Conservation (phyloP, 1,140 invertebrate species). For the Lasaia peninsularis region DNA sequence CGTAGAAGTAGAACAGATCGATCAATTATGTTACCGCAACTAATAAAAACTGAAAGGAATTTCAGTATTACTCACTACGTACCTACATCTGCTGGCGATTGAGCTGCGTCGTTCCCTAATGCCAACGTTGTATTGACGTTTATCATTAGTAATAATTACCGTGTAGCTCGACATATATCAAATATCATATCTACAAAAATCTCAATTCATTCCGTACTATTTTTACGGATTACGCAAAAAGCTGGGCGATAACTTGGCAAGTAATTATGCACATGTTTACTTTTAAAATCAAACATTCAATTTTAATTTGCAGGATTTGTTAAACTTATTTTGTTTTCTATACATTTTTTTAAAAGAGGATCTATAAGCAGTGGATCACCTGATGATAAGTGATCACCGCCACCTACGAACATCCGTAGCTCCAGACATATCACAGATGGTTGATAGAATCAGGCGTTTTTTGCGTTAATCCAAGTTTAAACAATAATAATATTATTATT, state of each 20-base stretch:
- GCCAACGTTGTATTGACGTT: conserved; percentile 7
- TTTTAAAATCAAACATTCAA: neutral
- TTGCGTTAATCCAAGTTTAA: no score
- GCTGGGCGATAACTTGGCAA: neutral
- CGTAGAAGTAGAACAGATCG: conserved; percentile 42
- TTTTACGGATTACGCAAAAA: conserved; percentile 5
- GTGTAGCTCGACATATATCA: conserved; percentile 12
- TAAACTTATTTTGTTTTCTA: no score
- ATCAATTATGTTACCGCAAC: conserved; percentile 66
- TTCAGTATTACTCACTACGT: conserved; percentile 38
- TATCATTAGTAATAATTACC: conserved; percentile 18
- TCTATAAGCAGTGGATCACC: no score
- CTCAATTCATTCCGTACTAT: neutral
- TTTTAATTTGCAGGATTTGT: neutral
- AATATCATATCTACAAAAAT: conserved; percentile 8
- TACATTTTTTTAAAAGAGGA: no score
- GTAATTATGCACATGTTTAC: neutral
- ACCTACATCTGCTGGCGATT: conserved; percentile 36
- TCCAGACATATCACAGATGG: no score
- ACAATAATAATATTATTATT: no score
- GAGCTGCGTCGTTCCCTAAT: conserved; percentile 5
- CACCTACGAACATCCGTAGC: no score
- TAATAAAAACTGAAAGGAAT: conserved; percentile 68
- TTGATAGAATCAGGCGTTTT: no score
- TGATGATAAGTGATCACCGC: no score